These are phyloP conservation scores for Eupelmus urozonus DNA, from an alignment of 2,888 invertebrate species.

Conservation along the genomic window DNA sequence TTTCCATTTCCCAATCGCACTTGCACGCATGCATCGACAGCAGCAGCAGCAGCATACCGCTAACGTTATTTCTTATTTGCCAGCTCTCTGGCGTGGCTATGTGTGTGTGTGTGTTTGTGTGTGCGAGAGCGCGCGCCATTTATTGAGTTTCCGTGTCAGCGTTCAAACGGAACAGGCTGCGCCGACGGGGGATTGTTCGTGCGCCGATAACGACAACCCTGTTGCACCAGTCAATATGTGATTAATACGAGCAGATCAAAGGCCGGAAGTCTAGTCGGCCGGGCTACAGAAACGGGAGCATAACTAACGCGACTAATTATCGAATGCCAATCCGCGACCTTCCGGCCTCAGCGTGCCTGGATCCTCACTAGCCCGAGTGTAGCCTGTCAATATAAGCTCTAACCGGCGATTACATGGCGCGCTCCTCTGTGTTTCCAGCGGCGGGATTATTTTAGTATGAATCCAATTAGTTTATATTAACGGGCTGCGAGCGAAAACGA, in stretches of 20 bases:
- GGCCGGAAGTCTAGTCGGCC: constrained; percentile 54
- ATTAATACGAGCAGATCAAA: constrained; percentile 69
- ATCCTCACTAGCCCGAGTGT: background rate
- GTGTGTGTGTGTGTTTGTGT: background rate
- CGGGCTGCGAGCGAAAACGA: too few species aligned
- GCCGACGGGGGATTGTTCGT: constrained; percentile 29
- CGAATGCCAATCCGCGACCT: constrained; percentile 65
- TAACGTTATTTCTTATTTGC: constrained; percentile 37
- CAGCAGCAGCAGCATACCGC: background rate
- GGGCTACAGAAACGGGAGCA: constrained; percentile 61
- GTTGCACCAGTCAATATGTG: constrained; percentile 61
- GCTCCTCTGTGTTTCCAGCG: constrained; percentile 3
- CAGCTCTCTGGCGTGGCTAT: background rate
- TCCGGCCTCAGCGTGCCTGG: constrained; percentile 44
- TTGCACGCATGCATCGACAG: background rate
- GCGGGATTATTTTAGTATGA: constrained; percentile 42
- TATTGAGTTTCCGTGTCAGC: constrained; percentile 48
- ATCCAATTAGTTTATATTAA: constrained; percentile 44
- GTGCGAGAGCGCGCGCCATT: constrained; percentile 21
- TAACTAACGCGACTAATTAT: constrained; percentile 69
- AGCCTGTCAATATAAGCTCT: constrained; percentile 37
- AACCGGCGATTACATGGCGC: constrained; percentile 22
- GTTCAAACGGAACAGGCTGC: constrained; percentile 35
- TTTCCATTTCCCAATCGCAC: constrained; percentile 13
- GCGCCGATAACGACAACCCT: constrained; percentile 39